Evolutionary conservation across 2,797 vertebrate genomes (phyloP), one percentile per base, ranked within the genome.

Genomic region (Acropternis orthonyx): DNA sequence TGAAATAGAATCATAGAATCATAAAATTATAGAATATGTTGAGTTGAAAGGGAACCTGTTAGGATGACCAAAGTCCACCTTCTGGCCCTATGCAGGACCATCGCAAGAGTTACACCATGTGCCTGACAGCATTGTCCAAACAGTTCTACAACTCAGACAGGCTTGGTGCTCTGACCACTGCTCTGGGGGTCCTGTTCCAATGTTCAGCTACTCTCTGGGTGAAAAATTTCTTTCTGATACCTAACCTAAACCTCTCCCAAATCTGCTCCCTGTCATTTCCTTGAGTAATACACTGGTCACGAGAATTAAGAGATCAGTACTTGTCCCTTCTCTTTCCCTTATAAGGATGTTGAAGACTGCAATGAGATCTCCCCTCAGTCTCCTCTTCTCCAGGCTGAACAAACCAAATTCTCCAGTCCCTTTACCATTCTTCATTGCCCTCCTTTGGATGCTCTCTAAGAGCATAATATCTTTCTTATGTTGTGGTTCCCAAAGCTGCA

Each of bases 191-290:
- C 16, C 51, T 58, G 27, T 72, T 44, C 6, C 19, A 72, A 10
- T 28, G n/a, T 4, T 1, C 28, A 58, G 1, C 2, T 11, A 44
- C 5, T 2, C 10, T 34, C 32, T 74, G 27, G 10, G 1, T 37
- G 37, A 37, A 37, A 37, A 37, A 37, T 12, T 37, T 37, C 37
- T 37, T 37, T 12, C 37, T 37, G 32, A 58, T 30, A 39, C 10
- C 16, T 14, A 52, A 21, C 9, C 13, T 58, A 39, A 58, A 18
- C 7, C 9, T 21, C 6, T 7, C 4, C 46, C 28, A 13, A 44
- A 6, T 44, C 59, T 58, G 10, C 6, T 44, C 51, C 51, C 52
- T 24, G 19, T 6, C 28, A 3, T 66, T 66, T 79, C n/a, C 4
- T 65, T 12, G 23, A 18, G 10, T 44, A 13, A 5, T 58, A 7